These are phyloP conservation scores for Neotoxoptera formosana DNA, from an alignment of 1,140 invertebrate species.

Conservation along the genomic window DNA sequence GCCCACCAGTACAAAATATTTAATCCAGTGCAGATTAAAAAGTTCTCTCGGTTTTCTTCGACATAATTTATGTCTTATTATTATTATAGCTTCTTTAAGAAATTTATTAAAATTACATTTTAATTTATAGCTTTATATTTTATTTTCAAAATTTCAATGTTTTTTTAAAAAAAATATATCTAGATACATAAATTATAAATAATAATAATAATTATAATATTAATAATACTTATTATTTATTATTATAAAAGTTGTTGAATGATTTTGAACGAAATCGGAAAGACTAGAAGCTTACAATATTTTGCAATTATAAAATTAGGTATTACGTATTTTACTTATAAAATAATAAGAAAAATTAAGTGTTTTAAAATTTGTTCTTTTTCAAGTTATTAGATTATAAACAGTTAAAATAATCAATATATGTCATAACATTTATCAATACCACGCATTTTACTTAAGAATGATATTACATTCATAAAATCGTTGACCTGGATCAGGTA, in stretches of 20 bases:
- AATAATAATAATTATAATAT: no score
- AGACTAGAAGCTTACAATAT: no score
- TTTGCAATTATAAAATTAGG: no score
- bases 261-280: no score
- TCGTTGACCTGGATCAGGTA: no score
- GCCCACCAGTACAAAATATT: neutral
- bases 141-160: neutral
- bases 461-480: no score
- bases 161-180: neutral
- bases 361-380: neutral
- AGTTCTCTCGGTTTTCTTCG: neutral
- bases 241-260: no score
- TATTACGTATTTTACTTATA: neutral
- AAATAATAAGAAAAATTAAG: neutral
- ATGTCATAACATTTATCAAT: neutral
- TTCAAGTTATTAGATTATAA: neutral
- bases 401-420: neutral
- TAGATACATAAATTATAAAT: neutral
- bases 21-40: neutral
- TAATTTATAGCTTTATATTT: neutral
- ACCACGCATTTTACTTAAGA: neutral
- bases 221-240: no score
- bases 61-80: neutral
- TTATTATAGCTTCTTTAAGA: neutral
- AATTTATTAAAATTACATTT: neutral